Base-by-base conservation (phyloP, 2,113 vertebrate genomes). In the Nannobrachium achirus region DNA sequence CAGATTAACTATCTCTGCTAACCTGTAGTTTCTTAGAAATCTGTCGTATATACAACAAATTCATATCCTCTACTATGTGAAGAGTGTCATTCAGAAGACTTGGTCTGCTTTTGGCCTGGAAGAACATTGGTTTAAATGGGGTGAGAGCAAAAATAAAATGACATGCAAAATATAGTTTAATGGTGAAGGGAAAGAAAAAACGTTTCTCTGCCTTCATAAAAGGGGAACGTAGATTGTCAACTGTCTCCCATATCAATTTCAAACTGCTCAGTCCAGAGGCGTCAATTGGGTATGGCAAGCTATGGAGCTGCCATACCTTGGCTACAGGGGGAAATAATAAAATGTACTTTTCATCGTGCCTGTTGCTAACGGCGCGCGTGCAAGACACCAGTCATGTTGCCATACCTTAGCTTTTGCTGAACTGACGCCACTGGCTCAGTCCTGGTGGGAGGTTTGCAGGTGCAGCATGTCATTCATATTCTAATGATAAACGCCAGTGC, bases 1-100 rank as follows among this genome's bases (percentile, higher is more conserved):
- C n/a, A n/a, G n/a, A 48, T 14, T 60, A 39, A 45, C 63, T 62
- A 13, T 38, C 10, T 48, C 15, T 38, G 56, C 65, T 74, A 75
- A 90, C 83, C 82, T 89, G 73, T 20, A 79, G 45, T 81, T 83
- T 86, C 66, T 75, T 85, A 84, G 79, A 82, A 77, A 86, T 83
- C 19, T 83, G 86, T 68, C 70, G 64, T 67, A 78, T 86, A 67
- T 69, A 81, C 73, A 91, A 80, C 73, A 82, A 51, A 77, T 88
- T 75, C 62, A 88, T 73, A 40, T 81, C 77, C 50, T 87, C 69
- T 64, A 72, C 63, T 62, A 77, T 86, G 46, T 87, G 81, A 59
- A 74, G 40, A 16, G 67, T 58, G 68, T 85, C 71, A 59, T 88
- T 83, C 59, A 79, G 72, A 56, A 85, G 57, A 70, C 53, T 56